These are phyloP conservation scores for Drosophila mayri DNA, from an alignment of 1,140 invertebrate genomes.

Conservation along the genomic window DNA sequence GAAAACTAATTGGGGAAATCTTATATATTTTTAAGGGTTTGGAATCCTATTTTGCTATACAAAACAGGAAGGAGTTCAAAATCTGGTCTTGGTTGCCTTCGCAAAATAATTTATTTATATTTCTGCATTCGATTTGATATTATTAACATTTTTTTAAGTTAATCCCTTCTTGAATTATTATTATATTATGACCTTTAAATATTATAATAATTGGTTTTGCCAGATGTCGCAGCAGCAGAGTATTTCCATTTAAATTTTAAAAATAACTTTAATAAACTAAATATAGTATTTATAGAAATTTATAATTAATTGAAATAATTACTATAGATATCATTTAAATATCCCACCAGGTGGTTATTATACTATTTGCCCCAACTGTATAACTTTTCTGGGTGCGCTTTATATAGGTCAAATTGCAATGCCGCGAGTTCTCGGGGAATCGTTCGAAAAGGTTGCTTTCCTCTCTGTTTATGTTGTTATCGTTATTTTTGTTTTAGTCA, in stretches of 20 bases:
- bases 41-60: not conserved
- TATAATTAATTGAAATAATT: not conserved
- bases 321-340: not conserved
- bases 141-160: not conserved
- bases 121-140: not conserved
- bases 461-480: constrained; percentile 6
- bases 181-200: not conserved
- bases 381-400: constrained; percentile 16
- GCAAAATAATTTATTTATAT: not conserved
- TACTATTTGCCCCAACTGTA: constrained; percentile 21
- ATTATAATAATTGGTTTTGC: not conserved
- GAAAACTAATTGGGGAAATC: constrained; percentile 1
- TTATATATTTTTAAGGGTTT: not conserved
- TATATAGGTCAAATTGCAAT: constrained; percentile 48
- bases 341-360: constrained; percentile 3
- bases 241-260: not conserved
- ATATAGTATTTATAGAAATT: not conserved
- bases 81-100: no score
- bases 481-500: constrained; percentile 1
- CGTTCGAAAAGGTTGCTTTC: constrained; percentile 11
- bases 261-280: not conserved
- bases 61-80: not conserved
- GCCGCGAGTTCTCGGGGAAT: constrained; percentile 15
- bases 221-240: not conserved
- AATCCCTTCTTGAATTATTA: not conserved